Conservation (phyloP, 2,797 vertebrate species). For the Cynopterus sphinx region DNA sequence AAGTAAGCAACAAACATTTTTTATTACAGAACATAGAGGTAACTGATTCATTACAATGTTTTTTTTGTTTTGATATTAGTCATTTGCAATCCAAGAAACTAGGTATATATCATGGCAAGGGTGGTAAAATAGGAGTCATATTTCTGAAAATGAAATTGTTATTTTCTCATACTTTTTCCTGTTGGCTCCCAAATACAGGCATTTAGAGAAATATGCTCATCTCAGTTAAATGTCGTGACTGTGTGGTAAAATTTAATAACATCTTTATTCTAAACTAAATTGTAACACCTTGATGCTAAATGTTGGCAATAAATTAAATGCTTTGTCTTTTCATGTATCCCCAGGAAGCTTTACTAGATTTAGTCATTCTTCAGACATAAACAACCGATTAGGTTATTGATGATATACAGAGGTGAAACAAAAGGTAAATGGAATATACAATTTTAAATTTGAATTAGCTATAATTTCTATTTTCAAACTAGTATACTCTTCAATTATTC, state of each 20-base stretch:
- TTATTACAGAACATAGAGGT: constrained; percentile 11
- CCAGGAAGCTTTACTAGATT: not conserved
- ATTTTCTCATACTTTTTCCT: not conserved
- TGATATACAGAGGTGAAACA: constrained; percentile 10
- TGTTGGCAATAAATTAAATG: constrained; percentile 11
- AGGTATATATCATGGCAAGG: not conserved
- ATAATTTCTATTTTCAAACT: constrained; percentile 36
- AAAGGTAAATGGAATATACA: not conserved
- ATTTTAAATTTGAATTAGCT: not conserved
- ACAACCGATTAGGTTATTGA: not conserved
- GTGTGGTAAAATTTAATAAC: not conserved
- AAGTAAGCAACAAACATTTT: not conserved
- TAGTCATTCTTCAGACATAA: not conserved
- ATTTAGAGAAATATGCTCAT: constrained; percentile 11
- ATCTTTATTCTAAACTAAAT: not conserved
- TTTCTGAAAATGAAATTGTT: constrained; percentile 56
- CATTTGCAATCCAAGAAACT: not conserved
- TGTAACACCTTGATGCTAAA: not conserved
- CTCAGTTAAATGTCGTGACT: not conserved
- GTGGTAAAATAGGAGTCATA: not conserved
- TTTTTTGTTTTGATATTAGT: constrained; percentile 31
- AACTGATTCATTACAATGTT: not conserved
- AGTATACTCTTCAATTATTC: not conserved
- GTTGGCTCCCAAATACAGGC: constrained; percentile 13
- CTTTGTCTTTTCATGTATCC: not conserved